phyloP scores from a whole-genome alignment of 2,113 vertebrate species.

The Acrocephalus arundinaceus region DNA sequence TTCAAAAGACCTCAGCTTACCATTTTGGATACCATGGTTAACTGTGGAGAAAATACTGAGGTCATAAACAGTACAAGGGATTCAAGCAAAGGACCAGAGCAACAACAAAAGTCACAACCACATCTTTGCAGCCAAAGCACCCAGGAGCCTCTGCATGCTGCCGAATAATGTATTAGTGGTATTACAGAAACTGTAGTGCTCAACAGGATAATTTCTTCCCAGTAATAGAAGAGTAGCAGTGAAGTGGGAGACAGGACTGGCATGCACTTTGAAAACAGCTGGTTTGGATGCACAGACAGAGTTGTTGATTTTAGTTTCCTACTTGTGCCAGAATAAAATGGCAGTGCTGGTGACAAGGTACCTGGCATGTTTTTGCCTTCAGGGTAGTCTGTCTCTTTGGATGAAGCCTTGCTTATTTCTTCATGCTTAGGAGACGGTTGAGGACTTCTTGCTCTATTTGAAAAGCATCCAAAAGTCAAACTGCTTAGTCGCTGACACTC shows the following conservation, averaged over 20 bases:
- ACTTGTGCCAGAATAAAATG: neutral
- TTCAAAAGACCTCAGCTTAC: neutral
- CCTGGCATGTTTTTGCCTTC: conserved; percentile 62
- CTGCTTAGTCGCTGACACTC: conserved; percentile 91
- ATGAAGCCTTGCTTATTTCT: conserved; percentile 72
- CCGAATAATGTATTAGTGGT: neutral
- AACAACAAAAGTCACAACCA: neutral
- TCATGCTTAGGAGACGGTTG: conserved; percentile 80
- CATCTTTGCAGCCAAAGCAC: neutral
- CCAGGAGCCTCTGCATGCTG: neutral
- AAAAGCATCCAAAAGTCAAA: conserved; percentile 93
- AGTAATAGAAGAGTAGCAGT: neutral
- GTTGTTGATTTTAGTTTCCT: neutral
- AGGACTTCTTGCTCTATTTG: conserved; percentile 87
- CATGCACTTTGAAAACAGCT: neutral
- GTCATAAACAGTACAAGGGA: neutral
- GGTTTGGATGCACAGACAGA: neutral
- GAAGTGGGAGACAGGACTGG: neutral
- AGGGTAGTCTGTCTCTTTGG: conserved; percentile 45
- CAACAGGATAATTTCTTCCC: neutral
- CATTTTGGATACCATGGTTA: neutral
- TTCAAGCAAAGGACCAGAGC: neutral
- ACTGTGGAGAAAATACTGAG: neutral
- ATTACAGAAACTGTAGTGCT: neutral
- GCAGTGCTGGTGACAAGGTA: conserved; percentile 8